Conservation (phyloP, 1,140 invertebrate species). For the Ectropis grisescens region DNA sequence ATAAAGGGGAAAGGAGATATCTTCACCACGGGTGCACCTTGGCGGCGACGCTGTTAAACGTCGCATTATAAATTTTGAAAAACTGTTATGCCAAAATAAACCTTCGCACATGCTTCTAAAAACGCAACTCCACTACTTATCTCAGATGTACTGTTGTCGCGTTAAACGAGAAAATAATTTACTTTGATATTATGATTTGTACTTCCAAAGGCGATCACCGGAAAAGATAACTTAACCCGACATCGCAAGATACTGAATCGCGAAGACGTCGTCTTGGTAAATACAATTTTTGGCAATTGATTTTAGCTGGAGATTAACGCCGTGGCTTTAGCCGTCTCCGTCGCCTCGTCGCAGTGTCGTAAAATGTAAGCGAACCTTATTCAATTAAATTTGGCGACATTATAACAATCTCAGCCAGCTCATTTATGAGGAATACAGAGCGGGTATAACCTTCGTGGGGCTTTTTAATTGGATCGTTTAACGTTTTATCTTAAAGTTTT, state of each 20-base stretch:
- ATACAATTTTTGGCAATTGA: constrained; percentile 66
- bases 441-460: constrained; percentile 31
- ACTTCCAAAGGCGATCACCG: constrained; percentile 21
- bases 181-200: constrained; percentile 53
- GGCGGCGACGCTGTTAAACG: constrained; percentile 43
- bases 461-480: constrained; percentile 24
- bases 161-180: constrained; percentile 52
- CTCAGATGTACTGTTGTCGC: constrained; percentile 36
- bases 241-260: constrained; percentile 20
- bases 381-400: constrained; percentile 64
- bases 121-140: constrained; percentile 16
- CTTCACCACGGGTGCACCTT: constrained; percentile 35
- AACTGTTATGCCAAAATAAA: constrained; percentile 43
- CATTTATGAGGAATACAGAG: constrained; percentile 34
- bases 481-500: too few relatives aligned
- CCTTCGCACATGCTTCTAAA: constrained; percentile 27
- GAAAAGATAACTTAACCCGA: constrained; percentile 34
- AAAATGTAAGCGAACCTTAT: constrained; percentile 65
- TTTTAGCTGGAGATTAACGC: constrained; percentile 56
- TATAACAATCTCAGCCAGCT: constrained; percentile 56
- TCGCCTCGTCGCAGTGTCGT: constrained; percentile 32
- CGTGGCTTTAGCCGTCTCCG: constrained; percentile 40
- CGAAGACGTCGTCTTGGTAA: constrained; percentile 14
- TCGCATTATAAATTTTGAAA: constrained; percentile 59
- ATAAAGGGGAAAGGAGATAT: constrained; percentile 59